Percentiles rank a stretch among this genome's conserved stretches.
These are phyloP conservation scores for Rhincodon typus DNA, from an alignment of 2,797 vertebrate genomes.

Conservation along the genomic window DNA sequence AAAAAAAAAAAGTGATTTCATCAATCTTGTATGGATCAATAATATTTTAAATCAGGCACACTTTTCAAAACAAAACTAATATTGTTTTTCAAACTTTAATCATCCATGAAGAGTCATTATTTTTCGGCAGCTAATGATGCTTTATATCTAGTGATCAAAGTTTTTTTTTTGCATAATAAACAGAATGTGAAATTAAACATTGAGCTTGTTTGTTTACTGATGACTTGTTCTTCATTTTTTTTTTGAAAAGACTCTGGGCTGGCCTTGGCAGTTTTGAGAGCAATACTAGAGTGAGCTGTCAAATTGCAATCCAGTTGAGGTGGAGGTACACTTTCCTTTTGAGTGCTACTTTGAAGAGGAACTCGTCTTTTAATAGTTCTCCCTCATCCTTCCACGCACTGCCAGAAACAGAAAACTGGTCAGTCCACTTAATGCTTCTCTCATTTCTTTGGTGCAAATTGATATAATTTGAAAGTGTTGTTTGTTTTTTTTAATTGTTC, in stretches of 20 bases:
- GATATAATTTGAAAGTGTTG: too few species aligned
- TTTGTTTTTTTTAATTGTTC: too few species aligned
- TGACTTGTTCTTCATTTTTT: not conserved
- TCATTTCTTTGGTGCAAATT: not conserved
- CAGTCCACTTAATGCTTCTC: not conserved
- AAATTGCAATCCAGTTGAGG: not conserved
- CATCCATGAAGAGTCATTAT: not conserved
- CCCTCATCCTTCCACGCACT: not conserved
- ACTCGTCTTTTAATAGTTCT: not conserved
- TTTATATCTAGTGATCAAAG: not conserved
- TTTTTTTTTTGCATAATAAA: not conserved
- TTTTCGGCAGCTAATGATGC: not conserved
- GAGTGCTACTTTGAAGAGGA: not conserved
- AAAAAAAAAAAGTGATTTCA: too few species aligned
- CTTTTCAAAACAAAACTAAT: not conserved
- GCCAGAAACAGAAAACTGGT: not conserved
- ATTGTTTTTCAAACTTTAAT: not conserved
- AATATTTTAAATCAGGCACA: not conserved
- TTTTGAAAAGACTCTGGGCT: not conserved
- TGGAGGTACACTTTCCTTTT: not conserved
- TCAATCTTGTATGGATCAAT: not conserved
- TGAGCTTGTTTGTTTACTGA: not conserved
- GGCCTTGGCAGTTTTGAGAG: not conserved
- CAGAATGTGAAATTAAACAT: not conserved
- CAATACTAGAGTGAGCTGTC: not conserved